These are phyloP conservation scores for Lysiphlebus fabarum DNA, from an alignment of 1,140 invertebrate species.

Conservation along the genomic window DNA sequence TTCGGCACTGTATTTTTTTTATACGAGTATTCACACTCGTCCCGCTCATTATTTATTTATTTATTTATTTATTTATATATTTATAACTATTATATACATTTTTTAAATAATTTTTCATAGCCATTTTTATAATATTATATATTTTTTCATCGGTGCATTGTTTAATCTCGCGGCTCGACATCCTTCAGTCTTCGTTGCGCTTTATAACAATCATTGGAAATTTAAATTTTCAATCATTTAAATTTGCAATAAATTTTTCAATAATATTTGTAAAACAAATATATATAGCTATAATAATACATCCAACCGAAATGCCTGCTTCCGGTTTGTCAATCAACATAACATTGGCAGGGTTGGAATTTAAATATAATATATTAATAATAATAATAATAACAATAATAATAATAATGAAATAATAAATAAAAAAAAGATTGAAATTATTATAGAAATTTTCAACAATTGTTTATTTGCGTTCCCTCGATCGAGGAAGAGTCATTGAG, in stretches of 20 bases:
- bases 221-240: conserved; percentile 15
- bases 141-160: conserved; percentile 15
- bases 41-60: conserved; percentile 17
- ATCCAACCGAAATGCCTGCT: conserved; percentile 7
- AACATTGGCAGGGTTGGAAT: neutral
- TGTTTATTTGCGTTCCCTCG: conserved; percentile 21
- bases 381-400: too few relatives aligned
- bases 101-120: too few relatives aligned
- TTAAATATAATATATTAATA: too few relatives aligned
- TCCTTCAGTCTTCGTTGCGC: conserved; percentile 29
- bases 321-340: neutral
- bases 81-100: conserved; percentile 2
- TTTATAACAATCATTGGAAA: conserved; percentile 21
- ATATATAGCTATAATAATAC: too few relatives aligned
- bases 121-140: neutral
- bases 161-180: conserved; percentile 22
- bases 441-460: conserved; percentile 17
- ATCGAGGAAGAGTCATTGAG: conserved; percentile 25
- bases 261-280: too few relatives aligned
- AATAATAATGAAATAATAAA: too few relatives aligned
- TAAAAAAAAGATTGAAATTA: conserved; percentile 8
- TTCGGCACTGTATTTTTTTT: conserved; percentile 25
- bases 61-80: conserved; percentile 5
- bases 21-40: conserved; percentile 22
- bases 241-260: too few relatives aligned